Base-by-base conservation (phyloP, 2,113 vertebrate genomes). In the Pelobates fuscus region DNA sequence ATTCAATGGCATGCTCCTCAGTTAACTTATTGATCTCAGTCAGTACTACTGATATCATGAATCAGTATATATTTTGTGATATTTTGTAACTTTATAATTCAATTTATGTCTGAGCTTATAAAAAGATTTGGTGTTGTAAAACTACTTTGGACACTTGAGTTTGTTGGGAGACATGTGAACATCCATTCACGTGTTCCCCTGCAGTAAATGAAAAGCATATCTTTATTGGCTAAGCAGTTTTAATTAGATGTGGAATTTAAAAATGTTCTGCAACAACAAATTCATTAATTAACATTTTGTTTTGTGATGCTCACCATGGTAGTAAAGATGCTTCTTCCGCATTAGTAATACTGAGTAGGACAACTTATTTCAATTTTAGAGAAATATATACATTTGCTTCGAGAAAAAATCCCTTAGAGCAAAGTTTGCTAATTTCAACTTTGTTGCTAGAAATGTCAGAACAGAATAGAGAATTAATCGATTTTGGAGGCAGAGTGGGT, bases 401-500 rank as follows among this genome's bases (percentile, higher is more conserved):
- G 64, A 64, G 32, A n/a, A 59, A 58, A 67, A 67, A 67, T 11
- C 25, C 62, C 61, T 67, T 20, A 29, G 8, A 66, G 61, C 64
- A 58, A 44, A 67, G 21, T 43, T 58, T 75, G 71, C 71, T 66
- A 58, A 75, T 75, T 75, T 66, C 64, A 43, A 66, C 37, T 67
- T 67, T 75, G 49, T 59, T 67, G 24, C 71, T 27, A 41, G 49
- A 67, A 67, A 67, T 66, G 63, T 75, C 61, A 67, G 71, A 29
- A 41, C 62, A 75, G 71, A 66, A 66, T 58, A 58, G 54, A 67
- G 32, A 67, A 71, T 71, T 62, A 71, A 71, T 62, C 41, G 70
- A 62, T 62, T 62, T 43, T 30, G 20, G 70, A 59, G 54, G 67
- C 49, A 58, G 44, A 30, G 26, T 46, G 10, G 59, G 43, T 24